Evolutionary conservation across 2,888 invertebrate genomes (phyloP).

Genomic region (Sphaerophoria taeniata): DNA sequence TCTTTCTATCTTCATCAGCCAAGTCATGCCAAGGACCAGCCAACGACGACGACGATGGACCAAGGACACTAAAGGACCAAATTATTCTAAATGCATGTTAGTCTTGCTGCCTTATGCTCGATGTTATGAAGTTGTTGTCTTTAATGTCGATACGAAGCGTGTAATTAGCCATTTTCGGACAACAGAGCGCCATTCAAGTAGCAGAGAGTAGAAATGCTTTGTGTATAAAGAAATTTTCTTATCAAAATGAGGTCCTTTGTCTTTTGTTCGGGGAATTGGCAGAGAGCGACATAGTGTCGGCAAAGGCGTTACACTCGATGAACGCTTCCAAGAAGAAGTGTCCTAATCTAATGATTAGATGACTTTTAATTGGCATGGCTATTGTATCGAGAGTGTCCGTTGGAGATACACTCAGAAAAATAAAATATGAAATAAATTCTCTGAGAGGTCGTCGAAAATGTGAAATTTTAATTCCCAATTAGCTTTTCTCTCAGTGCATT

Average conservation of each 20-base stretch:
- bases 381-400: constrained; percentile 54
- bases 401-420: constrained; percentile 33
- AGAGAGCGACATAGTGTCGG: constrained; percentile 19
- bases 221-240: constrained; percentile 51
- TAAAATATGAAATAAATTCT: background rate
- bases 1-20: constrained; percentile 50
- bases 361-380: constrained; percentile 65
- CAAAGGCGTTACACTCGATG: constrained; percentile 51
- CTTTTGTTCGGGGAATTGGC: background rate
- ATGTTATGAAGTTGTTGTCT: constrained; percentile 62
- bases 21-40: background rate
- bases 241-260: constrained; percentile 61
- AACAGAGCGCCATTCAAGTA: constrained; percentile 13
- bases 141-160: constrained; percentile 69
- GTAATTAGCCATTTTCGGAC: constrained; percentile 73
- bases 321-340: constrained; percentile 63
- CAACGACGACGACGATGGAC: background rate
- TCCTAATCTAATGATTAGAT: constrained; percentile 65
- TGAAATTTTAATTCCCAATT: background rate
- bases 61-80: constrained; percentile 9
- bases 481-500: constrained; percentile 14
- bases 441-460: no score
- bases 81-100: constrained; percentile 63
- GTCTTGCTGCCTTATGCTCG: constrained; percentile 54
- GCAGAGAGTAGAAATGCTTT: constrained; percentile 4